These are phyloP conservation scores for Glandiceps talaboti DNA, from an alignment of 53 echinoderm and acorn worm species.

Conservation along the genomic window DNA sequence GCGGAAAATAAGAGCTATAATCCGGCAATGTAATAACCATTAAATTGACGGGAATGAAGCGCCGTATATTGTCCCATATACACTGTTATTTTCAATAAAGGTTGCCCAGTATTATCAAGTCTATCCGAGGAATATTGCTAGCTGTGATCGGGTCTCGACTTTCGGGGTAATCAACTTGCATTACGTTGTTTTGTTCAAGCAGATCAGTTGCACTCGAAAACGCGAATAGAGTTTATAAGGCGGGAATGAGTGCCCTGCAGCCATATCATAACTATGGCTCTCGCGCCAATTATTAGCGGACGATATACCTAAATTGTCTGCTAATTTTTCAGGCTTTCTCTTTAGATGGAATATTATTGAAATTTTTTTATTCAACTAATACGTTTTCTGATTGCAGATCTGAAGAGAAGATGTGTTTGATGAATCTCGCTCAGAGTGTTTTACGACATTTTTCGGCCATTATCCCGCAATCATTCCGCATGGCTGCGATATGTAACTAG, in stretches of 20 bases:
- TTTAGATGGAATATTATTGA: not conserved
- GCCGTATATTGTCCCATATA: not conserved
- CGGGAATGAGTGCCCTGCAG: not conserved
- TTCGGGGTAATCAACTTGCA: not conserved
- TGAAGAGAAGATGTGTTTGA: not conserved
- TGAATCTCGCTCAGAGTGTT: not conserved
- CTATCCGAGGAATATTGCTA: not conserved
- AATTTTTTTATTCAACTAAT: not conserved
- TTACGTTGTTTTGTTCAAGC: not conserved
- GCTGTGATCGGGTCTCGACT: not conserved
- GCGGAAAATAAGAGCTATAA: not conserved
- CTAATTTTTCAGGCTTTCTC: not conserved
- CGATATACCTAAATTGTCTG: not conserved
- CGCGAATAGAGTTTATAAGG: not conserved
- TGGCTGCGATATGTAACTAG: not conserved
- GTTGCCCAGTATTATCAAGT: not conserved
- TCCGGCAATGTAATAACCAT: not conserved
- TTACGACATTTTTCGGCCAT: not conserved
- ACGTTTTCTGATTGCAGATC: not conserved
- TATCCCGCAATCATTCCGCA: not conserved
- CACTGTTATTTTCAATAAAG: not conserved
- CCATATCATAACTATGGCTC: not conserved
- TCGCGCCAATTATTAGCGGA: not conserved
- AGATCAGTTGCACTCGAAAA: not conserved
- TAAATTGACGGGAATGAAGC: not conserved